Conservation (phyloP, 2,113 vertebrate species). For the Ammodytes dubius region DNA sequence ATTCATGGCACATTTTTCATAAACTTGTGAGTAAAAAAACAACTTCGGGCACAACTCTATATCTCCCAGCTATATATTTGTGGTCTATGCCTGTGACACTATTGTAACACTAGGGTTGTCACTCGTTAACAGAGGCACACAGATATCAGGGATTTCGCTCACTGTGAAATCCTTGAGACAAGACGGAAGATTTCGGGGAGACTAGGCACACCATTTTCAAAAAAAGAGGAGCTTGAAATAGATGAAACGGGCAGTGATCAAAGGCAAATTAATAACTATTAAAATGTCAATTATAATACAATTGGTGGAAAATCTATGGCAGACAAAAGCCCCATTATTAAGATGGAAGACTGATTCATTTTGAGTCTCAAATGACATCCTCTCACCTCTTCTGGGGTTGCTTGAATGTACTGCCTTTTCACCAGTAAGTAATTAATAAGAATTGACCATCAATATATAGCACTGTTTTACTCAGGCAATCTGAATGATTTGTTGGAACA, state of each 20-base stretch:
- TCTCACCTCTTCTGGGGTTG: conserved; percentile 1
- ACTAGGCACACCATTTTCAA: background rate
- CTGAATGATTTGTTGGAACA: conserved; percentile 22
- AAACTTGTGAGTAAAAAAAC: background rate
- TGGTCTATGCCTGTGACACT: background rate
- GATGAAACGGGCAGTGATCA: conserved; percentile 14
- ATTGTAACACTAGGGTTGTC: background rate
- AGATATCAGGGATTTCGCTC: background rate
- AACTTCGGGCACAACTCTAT: background rate
- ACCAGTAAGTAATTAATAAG: conserved; percentile 4
- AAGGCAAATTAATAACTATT: background rate
- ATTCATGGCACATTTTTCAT: background rate
- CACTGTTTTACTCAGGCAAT: background rate
- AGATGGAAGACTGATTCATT: conserved; percentile 7
- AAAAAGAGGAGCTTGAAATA: background rate
- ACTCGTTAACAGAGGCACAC: no score
- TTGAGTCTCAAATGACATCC: conserved; percentile 27
- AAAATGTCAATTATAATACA: background rate
- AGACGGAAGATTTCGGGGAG: background rate
- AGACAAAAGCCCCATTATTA: conserved; percentile 19
- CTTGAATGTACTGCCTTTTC: conserved; percentile 12
- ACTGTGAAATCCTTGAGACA: background rate
- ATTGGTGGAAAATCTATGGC: background rate
- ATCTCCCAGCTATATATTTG: background rate
- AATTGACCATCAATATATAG: background rate